Conservation (phyloP, 53 echinoderm and acorn worm genomes). For the Henricia sp. region DNA sequence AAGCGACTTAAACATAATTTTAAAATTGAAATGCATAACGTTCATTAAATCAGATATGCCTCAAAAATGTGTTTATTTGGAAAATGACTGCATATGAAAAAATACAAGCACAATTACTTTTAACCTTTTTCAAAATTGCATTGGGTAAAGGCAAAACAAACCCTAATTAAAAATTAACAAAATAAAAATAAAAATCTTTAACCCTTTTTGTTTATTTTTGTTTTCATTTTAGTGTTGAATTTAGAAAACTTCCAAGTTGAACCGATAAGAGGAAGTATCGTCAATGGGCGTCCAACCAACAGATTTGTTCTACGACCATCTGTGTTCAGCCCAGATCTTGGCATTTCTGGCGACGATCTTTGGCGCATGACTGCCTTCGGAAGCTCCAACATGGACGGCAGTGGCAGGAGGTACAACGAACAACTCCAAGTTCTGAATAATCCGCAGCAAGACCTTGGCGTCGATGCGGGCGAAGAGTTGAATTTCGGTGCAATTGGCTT, state of each 20-base stretch:
- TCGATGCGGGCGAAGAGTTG: conserved; percentile 37
- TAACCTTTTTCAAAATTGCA: too few species aligned
- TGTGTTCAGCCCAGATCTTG: conserved; percentile 19
- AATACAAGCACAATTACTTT: too few species aligned
- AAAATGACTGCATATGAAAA: too few species aligned
- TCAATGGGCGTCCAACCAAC: conserved; percentile 39
- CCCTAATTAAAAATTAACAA: too few species aligned
- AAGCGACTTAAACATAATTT: too few species aligned
- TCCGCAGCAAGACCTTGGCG: conserved; percentile 21
- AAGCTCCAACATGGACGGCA: conserved; percentile 62
- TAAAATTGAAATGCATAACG: too few species aligned
- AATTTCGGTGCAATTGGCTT: conserved; percentile 73
- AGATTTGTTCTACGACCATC: conserved; percentile 25
- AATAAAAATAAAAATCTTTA: too few species aligned
- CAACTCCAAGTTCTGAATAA: conserved; percentile 46
- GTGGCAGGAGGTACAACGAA: conserved; percentile 47
- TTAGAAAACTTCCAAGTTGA: conserved; percentile 34
- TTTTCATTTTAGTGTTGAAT: conserved; percentile 27
- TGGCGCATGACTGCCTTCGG: conserved; percentile 73
- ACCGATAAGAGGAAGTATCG: conserved; percentile 34
- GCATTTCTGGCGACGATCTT: conserved; percentile 58
- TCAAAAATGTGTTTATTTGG: too few species aligned
- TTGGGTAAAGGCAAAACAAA: too few species aligned
- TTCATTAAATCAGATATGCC: too few species aligned
- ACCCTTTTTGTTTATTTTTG: too few species aligned